Conservation (phyloP, 2,888 invertebrate genomes). For the Drosophila mercatorum region DNA sequence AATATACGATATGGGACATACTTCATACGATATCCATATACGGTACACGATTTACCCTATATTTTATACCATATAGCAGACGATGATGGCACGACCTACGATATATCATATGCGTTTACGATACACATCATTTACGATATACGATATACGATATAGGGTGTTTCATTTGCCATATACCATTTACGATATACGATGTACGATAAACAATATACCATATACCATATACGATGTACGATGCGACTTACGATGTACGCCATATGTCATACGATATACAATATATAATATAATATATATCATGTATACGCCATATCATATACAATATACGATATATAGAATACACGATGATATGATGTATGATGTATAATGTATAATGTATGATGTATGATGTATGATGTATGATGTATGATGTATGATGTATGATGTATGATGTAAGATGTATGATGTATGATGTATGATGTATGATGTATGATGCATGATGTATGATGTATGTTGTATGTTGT, state of each 20-base stretch:
- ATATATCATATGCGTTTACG: background rate
- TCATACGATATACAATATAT: constrained; percentile 13
- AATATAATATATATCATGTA: background rate
- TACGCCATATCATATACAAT: too few species aligned
- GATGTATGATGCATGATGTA: background rate
- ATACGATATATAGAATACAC: too few species aligned
- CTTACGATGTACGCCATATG: background rate
- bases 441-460: background rate
- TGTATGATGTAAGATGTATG: background rate
- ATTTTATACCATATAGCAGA: background rate
- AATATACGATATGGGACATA: background rate
- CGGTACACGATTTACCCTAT: background rate
- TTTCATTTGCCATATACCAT: too few species aligned
- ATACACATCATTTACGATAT: background rate
- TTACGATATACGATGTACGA: background rate
- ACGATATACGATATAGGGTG: too few species aligned
- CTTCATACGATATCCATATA: background rate
- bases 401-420: background rate
- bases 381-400: background rate
- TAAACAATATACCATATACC: background rate
- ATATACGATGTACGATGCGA: background rate
- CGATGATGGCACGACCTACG: background rate
- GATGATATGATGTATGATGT: background rate
- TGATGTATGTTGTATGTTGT: background rate
- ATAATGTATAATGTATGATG: background rate